Conservation (phyloP, 2,888 invertebrate genomes). For the Lutraria lutraria region DNA sequence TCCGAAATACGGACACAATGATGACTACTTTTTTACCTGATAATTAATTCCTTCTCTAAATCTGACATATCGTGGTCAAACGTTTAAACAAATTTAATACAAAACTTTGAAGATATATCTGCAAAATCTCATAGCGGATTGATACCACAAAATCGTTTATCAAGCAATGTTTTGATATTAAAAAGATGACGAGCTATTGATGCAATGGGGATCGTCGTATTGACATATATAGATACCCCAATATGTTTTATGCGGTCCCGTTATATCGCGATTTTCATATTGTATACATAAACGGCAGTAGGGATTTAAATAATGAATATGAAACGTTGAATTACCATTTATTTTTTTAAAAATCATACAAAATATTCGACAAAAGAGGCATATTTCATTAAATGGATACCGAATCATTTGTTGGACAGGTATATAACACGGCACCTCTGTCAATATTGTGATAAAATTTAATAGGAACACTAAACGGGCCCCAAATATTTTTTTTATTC, state of each 20-base stretch:
- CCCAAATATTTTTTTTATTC: no score
- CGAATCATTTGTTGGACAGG: no score
- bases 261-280: background rate
- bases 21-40: slow-evolving; percentile 11
- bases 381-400: no score
- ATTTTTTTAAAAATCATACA: no score
- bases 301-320: no score
- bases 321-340: no score
- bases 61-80: slow-evolving; percentile 9
- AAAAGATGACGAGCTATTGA: slow-evolving; percentile 41
- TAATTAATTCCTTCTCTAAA: background rate
- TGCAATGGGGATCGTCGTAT: slow-evolving; percentile 41
- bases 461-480: no score
- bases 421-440: no score
- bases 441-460: no score
- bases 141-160: slow-evolving; percentile 15
- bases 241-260: background rate
- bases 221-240: slow-evolving; percentile 6
- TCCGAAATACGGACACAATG: background rate
- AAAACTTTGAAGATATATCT: background rate
- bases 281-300: no score
- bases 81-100: background rate
- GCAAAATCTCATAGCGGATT: background rate
- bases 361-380: no score
- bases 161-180: slow-evolving; percentile 62